Evolutionary conservation across 2,113 vertebrate species (phyloP), one percentile per base, ranked within the genome.

Genomic region (Taurulus bubalis): DNA sequence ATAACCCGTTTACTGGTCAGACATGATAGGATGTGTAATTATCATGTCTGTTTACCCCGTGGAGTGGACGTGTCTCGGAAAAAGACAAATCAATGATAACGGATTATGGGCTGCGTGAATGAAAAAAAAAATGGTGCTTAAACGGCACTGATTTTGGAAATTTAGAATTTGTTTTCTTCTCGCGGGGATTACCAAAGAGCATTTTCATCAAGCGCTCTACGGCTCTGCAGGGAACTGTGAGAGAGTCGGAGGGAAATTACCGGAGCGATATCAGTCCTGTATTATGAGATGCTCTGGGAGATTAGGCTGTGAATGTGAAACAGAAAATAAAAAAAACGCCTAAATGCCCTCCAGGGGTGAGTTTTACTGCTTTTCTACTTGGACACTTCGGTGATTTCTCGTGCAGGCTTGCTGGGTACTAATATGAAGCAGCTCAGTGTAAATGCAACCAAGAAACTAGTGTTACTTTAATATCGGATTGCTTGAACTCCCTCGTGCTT

Each of bases 1-100:
- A 64, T 12, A 84, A 75, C 67, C 79, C 79, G 84, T 91, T 85
- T 91, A 81, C 82, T 79, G 86, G 72, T 89, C 77, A 76, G 80
- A 84, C 70, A 76, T 69, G 80, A 86, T 85, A 70, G 69, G 68
- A 80, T 75, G 65, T 84, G 42, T 84, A 84, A 86, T 90, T 78
- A 87, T 77, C 71, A 72, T 2, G 38, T 62, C 22, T 24, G 70
- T 87, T 81, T 60, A 68, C 80, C 75, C 85, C 75, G 47, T 64
- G 66, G 70, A 87, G 75, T 60, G 82, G 49, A 82, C 71, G 55
- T 9, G 28, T 85, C 78, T 87, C 80, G 53, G 28, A 4, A 76
- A 60, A 53, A 89, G 56, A 76, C 77, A 68, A 87, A 79, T 84
- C 82, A 80, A 58, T 76, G 59, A 66, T 77, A 72, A 71, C 67